phyloP scores from a whole-genome alignment of 2,888 invertebrate species.

The Luperina nickerlii region DNA sequence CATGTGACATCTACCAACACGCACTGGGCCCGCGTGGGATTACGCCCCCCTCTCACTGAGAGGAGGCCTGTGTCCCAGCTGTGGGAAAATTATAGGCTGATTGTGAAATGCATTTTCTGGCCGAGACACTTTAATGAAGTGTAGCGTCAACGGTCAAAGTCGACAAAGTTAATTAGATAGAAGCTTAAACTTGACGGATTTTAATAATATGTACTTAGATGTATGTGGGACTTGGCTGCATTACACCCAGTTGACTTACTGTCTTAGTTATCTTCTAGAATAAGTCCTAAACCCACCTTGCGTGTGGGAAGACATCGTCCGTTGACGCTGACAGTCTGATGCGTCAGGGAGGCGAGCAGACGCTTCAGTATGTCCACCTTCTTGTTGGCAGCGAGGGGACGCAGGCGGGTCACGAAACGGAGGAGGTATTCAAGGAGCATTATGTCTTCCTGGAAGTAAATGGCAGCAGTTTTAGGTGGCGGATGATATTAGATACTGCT shows the following conservation, averaged over 20 bases:
- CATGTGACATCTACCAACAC: no score
- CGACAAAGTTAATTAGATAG: no score
- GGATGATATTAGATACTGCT: neutral
- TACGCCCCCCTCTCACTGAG: no score
- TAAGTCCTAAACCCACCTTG: constrained; percentile 40
- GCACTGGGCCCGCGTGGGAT: no score
- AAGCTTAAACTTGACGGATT: no score
- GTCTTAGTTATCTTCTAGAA: neutral
- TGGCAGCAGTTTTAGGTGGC: neutral
- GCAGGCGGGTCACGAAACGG: constrained; percentile 92
- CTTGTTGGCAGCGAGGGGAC: constrained; percentile 91
- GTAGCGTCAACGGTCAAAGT: no score
- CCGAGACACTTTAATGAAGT: no score
- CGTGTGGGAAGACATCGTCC: constrained; percentile 82
- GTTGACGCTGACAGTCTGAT: constrained; percentile 89
- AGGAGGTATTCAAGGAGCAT: constrained; percentile 93
- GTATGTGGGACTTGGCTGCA: neutral
- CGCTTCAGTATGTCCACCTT: constrained; percentile 91
- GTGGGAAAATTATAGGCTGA: no score
- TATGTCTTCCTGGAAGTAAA: constrained; percentile 89
- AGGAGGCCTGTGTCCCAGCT: no score
- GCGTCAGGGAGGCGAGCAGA: constrained; percentile 92
- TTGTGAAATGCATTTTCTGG: no score
- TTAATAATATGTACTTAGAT: no score
- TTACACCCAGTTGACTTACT: neutral